A percentile compares a stretch with the other conserved stretches of the same genome.
phyloP scores from a whole-genome alignment of 2,888 invertebrate species.

The Suillia variegata region DNA sequence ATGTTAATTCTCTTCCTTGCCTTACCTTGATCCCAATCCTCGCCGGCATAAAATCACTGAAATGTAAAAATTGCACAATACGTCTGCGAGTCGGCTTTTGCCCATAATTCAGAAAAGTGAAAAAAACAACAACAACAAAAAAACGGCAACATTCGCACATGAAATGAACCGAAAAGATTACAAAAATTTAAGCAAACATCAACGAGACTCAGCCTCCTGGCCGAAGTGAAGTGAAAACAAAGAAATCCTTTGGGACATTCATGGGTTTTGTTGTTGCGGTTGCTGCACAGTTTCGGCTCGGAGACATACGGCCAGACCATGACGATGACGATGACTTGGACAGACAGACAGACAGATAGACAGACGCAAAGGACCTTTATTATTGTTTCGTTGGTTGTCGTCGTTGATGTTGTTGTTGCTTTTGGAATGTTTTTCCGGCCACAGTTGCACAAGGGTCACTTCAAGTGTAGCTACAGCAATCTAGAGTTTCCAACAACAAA shows the following conservation, averaged over 20 bases:
- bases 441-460: neutral
- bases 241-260: constrained; percentile 1
- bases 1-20: too few species aligned
- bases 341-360: neutral
- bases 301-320: neutral
- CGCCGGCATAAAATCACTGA: neutral
- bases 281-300: neutral
- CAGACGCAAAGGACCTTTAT: neutral
- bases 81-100: neutral
- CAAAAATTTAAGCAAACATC: neutral
- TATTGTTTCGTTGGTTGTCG: neutral
- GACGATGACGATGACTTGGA: too few species aligned
- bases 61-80: constrained; percentile 2
- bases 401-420: neutral
- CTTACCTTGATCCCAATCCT: too few species aligned
- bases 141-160: neutral
- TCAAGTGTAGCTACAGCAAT: neutral
- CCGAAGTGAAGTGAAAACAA: too few species aligned
- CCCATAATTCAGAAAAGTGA: constrained; percentile 2
- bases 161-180: neutral
- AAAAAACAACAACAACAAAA: too few species aligned
- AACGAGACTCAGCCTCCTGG: too few species aligned
- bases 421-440: neutral
- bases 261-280: neutral
- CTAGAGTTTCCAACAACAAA: neutral